These are phyloP conservation scores for Pachyramphus minor DNA, from an alignment of 2,113 vertebrate species.

Conservation along the genomic window DNA sequence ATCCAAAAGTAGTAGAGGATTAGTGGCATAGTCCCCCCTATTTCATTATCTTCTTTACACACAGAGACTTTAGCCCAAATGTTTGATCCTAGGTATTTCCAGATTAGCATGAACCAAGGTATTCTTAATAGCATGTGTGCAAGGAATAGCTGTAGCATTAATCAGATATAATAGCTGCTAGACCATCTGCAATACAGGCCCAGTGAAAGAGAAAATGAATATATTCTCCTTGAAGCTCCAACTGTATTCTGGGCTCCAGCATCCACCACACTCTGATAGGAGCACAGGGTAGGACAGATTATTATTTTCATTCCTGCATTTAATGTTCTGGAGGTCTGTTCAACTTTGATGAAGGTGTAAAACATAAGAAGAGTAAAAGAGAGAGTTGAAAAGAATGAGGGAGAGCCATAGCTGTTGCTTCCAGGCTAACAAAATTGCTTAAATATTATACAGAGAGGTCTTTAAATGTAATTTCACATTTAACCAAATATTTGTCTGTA, in stretches of 20 bases:
- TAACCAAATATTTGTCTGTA: not conserved
- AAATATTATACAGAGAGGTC: not conserved
- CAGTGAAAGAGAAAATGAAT: not conserved
- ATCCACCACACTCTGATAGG: not conserved
- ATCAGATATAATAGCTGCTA: not conserved
- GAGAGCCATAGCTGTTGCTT: not conserved
- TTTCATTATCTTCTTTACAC: not conserved
- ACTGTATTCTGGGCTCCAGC: not conserved
- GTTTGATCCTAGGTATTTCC: not conserved
- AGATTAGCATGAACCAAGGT: not conserved
- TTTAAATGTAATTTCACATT: not conserved
- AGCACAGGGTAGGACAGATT: not conserved
- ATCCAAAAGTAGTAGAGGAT: not conserved
- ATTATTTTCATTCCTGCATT: not conserved
- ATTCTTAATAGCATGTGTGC: not conserved
- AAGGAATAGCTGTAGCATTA: not conserved
- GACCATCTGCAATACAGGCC: not conserved
- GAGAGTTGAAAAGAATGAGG: not conserved
- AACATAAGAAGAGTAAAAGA: not conserved
- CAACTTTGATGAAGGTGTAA: not conserved
- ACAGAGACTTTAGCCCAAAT: not conserved
- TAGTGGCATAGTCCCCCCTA: not conserved
- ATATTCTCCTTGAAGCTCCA: not conserved
- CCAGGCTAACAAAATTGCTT: not conserved
- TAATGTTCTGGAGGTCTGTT: not conserved